Base-by-base conservation (phyloP, 64 coral and sea anemone genomes). In the Dendronephthya gigantea region DNA sequence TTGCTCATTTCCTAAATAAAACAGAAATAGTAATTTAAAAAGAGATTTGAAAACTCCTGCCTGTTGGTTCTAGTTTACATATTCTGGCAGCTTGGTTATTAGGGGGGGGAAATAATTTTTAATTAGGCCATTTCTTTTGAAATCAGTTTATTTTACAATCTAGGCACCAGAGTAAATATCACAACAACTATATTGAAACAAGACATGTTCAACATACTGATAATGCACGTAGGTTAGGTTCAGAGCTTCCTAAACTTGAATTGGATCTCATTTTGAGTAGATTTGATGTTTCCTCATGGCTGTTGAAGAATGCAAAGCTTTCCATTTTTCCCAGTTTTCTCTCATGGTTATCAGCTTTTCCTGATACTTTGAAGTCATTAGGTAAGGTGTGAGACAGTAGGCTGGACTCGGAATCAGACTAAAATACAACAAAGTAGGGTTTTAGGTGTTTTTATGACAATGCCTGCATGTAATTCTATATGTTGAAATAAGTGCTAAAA, bases 1-100 rank as follows among this genome's bases (percentile, higher is more conserved):
- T 38, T 79, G 72, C 72, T 79, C 28, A 79, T 19, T 39, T 79
- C 72, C 72, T 79, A 79, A 79, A 79, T 79, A 12, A 79, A 36
- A 79, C 3, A 2, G 9, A 79, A 39, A 79, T 7, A 0, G 4
- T 16, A 33, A 12, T 34, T 9, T 35, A 45, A 6, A 45, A 45
- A 45, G n/a, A n/a, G n/a, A n/a, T n/a, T n/a, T n/a, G n/a, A n/a
- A n/a, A n/a, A n/a, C n/a, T n/a, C n/a, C n/a, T n/a, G n/a, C n/a
- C n/a, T n/a, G n/a, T n/a, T n/a, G n/a, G n/a, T n/a, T n/a, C n/a
- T n/a, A n/a, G n/a, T n/a, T n/a, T n/a, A n/a, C n/a, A n/a, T n/a
- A n/a, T n/a, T n/a, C n/a, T n/a, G n/a, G n/a, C n/a, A n/a, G 1
- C 50, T 52, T 52, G 50, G 48, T 50, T 50, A 0, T 0, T 8